These are phyloP conservation scores for Dendroctonus ponderosae DNA, from an alignment of 1,140 invertebrate species.

Conservation along the genomic window DNA sequence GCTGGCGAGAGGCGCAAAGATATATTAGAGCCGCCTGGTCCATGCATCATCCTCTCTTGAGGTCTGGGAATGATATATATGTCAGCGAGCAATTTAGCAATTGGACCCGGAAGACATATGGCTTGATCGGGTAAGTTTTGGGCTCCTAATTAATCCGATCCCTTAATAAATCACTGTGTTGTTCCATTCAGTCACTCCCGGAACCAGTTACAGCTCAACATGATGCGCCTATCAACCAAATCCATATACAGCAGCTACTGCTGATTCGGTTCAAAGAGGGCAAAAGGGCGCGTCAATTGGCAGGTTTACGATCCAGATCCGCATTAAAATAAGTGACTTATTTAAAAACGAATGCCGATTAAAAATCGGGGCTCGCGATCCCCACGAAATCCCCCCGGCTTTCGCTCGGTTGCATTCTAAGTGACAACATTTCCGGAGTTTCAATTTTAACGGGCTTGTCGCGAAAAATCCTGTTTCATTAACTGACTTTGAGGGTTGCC, in stretches of 20 bases:
- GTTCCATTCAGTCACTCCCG: no score
- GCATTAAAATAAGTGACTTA: conserved; percentile 37
- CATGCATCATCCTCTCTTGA: conserved; percentile 45
- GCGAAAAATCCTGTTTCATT: conserved; percentile 50
- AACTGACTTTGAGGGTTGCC: conserved; percentile 48
- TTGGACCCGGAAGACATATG: conserved; percentile 48
- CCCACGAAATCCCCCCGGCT: conserved; percentile 23
- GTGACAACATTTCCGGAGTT: conserved; percentile 40
- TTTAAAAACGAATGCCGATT: conserved; percentile 33
- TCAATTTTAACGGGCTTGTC: conserved; percentile 43
- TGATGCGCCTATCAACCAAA: no score
- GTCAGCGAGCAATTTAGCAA: conserved; percentile 50
- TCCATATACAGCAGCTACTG: no score
- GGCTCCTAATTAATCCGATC: conserved; percentile 46
- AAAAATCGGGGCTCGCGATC: conserved; percentile 26
- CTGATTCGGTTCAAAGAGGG: background rate
- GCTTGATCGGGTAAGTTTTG: conserved; percentile 46
- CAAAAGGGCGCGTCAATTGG: conserved; percentile 7
- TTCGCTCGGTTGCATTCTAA: conserved; percentile 33
- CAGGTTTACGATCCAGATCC: conserved; percentile 31
- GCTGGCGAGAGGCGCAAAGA: conserved; percentile 37
- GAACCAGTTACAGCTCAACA: no score
- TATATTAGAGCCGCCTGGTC: conserved; percentile 42
- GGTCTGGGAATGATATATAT: conserved; percentile 49
- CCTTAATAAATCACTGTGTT: background rate